Conservation (phyloP, 2,797 vertebrate genomes). For the Anabas testudineus region DNA sequence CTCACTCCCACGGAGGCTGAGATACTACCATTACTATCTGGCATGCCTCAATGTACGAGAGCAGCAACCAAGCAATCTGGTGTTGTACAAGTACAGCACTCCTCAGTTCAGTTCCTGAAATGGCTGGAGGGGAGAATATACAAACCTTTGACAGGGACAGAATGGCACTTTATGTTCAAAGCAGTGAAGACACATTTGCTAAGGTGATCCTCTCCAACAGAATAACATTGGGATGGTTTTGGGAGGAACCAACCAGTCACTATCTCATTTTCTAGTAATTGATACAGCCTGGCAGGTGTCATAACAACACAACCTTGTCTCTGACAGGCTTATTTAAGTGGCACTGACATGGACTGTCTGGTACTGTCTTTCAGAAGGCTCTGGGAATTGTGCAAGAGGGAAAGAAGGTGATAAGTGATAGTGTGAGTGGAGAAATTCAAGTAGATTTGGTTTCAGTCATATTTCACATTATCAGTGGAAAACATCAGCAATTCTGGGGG, state of each 20-base stretch:
- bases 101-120: conserved; percentile 19
- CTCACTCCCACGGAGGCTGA: conserved; percentile 54
- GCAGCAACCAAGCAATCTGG: conserved; percentile 42
- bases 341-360: conserved; percentile 46
- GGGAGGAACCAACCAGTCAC: conserved; percentile 44
- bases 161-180: conserved; percentile 13
- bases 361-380: conserved; percentile 43
- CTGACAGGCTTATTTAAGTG: conserved; percentile 39
- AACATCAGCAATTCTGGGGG: neutral
- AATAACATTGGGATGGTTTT: conserved; percentile 34
- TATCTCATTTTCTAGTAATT: conserved; percentile 54
- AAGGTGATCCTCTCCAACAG: conserved; percentile 40
- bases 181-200: conserved; percentile 20
- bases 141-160: conserved; percentile 7
- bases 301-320: conserved; percentile 60
- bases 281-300: conserved; percentile 73
- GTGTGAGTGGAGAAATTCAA: conserved; percentile 21
- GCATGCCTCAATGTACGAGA: conserved; percentile 26
- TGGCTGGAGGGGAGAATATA: conserved; percentile 13
- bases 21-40: conserved; percentile 55
- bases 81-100: neutral
- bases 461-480: conserved; percentile 6
- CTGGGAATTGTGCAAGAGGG: conserved; percentile 19
- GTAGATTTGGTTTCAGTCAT: conserved; percentile 7
- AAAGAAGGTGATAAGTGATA: conserved; percentile 25